Evolutionary conservation across 2,888 invertebrate genomes (phyloP).

Genomic region (Eristalis intricaria): DNA sequence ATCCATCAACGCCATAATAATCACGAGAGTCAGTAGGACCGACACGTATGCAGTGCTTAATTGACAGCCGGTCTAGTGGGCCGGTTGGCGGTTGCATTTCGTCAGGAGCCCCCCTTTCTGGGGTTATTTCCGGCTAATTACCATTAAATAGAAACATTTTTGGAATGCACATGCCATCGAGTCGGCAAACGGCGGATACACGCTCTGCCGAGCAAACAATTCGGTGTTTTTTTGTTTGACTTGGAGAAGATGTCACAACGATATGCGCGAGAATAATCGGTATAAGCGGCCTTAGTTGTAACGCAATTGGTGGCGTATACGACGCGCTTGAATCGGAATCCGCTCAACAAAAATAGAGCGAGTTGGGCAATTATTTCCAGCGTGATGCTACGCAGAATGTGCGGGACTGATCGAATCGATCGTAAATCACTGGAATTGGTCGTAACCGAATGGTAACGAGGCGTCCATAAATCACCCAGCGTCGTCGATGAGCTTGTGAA

Average conservation of each 20-base stretch:
- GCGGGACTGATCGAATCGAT: conserved; percentile 32
- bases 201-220: conserved; percentile 44
- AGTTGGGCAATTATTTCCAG: conserved; percentile 48
- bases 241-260: conserved; percentile 56
- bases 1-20: conserved; percentile 52
- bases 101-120: conserved; percentile 28
- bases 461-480: conserved; percentile 27
- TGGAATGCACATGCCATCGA: conserved; percentile 18
- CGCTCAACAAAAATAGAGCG: conserved; percentile 42
- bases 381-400: conserved; percentile 11
- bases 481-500: not conserved
- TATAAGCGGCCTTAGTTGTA: not conserved
- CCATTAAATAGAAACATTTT: conserved; percentile 46
- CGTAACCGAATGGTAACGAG: conserved; percentile 32
- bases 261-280: conserved; percentile 20
- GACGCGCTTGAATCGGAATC: conserved; percentile 36
- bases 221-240: conserved; percentile 32
- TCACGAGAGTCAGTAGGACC: conserved; percentile 27
- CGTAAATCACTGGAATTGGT: conserved; percentile 50
- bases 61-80: conserved; percentile 1
- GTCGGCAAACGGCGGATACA: conserved; percentile 38
- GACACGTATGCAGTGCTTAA: conserved; percentile 9
- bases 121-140: conserved; percentile 67
- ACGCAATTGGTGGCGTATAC: conserved; percentile 9
- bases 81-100: conserved; percentile 46